These are phyloP conservation scores for Montipora cactus DNA, from an alignment of 64 coral and sea anemone genomes.

Conservation along the genomic window DNA sequence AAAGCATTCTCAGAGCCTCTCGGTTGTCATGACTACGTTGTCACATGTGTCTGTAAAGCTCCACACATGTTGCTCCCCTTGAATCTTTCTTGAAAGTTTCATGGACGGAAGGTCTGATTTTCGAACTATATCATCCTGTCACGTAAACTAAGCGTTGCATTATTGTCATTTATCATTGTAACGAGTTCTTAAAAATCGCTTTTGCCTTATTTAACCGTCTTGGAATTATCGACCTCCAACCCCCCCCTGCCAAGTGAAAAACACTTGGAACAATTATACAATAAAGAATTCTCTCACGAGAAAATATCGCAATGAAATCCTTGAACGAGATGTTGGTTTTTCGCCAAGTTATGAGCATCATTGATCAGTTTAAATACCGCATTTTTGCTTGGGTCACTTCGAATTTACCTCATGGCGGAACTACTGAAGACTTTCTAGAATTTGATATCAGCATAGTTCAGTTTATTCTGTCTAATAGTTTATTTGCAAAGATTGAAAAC, in stretches of 20 bases:
- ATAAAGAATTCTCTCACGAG: conserved; percentile 12
- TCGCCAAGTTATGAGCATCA: too few relatives aligned
- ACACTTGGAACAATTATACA: not conserved
- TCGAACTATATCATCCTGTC: not conserved
- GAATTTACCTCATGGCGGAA: not conserved
- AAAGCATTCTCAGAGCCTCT: conserved; percentile 3
- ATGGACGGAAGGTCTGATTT: too few relatives aligned
- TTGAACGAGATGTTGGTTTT: too few relatives aligned
- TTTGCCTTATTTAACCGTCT: not conserved
- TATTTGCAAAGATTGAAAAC: too few relatives aligned
- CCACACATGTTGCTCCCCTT: not conserved
- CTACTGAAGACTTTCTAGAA: too few relatives aligned
- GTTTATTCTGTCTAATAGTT: too few relatives aligned
- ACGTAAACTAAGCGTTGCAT: not conserved
- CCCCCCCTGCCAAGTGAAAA: not conserved
- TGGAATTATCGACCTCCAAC: not conserved
- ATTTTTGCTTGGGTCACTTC: too few relatives aligned
- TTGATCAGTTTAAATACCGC: not conserved
- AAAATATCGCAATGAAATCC: not conserved
- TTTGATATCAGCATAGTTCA: too few relatives aligned
- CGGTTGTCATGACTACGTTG: not conserved
- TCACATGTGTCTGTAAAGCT: not conserved
- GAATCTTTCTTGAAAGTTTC: not conserved
- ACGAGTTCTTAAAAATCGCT: not conserved
- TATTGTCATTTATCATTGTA: not conserved